Conservation (phyloP, 2,113 vertebrate genomes). For the Pachycephala philippinensis region DNA sequence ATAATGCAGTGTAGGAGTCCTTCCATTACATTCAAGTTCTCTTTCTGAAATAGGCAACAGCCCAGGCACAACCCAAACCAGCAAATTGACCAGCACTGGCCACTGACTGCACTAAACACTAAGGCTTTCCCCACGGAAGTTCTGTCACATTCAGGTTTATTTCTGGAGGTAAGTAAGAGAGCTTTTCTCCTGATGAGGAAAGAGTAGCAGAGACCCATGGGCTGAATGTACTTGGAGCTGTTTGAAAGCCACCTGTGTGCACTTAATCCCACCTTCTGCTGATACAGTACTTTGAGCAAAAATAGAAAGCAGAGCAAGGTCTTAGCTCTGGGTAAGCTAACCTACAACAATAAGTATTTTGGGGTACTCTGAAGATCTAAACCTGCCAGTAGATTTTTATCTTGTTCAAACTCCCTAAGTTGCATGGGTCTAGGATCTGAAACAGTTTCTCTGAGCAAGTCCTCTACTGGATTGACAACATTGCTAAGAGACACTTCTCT, state of each 20-base stretch:
- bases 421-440: not conserved
- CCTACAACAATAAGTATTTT: not conserved
- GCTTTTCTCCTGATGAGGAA: not conserved
- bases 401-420: not conserved
- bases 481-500: not conserved
- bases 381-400: not conserved
- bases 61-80: not conserved
- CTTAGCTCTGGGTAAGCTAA: not conserved
- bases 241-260: not conserved
- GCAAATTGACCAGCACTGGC: fast-evolving
- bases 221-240: not conserved
- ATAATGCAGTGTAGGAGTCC: not conserved
- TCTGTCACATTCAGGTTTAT: not conserved
- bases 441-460: not conserved
- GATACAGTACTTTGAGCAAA: not conserved
- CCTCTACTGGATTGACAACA: not conserved
- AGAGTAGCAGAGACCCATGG: not conserved
- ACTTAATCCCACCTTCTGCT: not conserved
- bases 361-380: not conserved
- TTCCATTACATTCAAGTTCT: not conserved
- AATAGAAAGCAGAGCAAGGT: not conserved
- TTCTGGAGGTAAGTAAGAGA: not conserved
- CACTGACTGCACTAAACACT: not conserved
- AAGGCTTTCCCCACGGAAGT: fast-evolving
- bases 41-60: not conserved